Base-by-base conservation (phyloP, 2,888 invertebrate genomes). In the Actias luna region DNA sequence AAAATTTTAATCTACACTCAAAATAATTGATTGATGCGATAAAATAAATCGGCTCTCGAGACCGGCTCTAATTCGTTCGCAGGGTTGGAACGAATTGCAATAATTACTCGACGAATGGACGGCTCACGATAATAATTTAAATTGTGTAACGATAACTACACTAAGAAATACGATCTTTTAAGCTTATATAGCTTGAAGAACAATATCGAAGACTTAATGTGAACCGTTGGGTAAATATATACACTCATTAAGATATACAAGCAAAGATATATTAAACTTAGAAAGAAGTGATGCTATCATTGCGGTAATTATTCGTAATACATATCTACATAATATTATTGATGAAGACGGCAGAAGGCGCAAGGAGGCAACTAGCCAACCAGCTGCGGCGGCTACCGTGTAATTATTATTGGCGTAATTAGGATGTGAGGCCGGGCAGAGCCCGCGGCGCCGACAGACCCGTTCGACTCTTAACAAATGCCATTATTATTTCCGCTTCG, bases 341-440 rank as follows among this genome's bases (percentile, higher is more conserved):
- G 74, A 85, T 72, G 76, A 80, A 79, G 83, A 78, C 71, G 71
- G 74, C 79, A 81, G 79, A 77, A 78, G 76, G 69, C 72, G 76
- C 71, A 76, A 79, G 75, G 76, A 76, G 77, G 69, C 73, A 60
- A 72, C 69, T 69, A 65, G 73, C 69, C 70, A 64, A 71, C 62
- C 77, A 84, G 87, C 89, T 88, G 87, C 82, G 78, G 74, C 78
- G 84, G 83, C 86, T 86, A 83, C 85, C 82, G 84, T 84, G 85
- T 89, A 90, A 91, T 92, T 89, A 91, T 89, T 89, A 90, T 88
- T 86, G 87, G 86, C 87, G 87, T 90, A 92, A 92, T 92, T 90
- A 92, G 92, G 89, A 90, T 90, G 89, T 87, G 90, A 83, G 84
- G 78, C 80, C 80, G 83, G 79, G 77, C 81, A 72, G 68, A 69